phyloP scores from a whole-genome alignment of 2,113 vertebrate species.

The Spheniscus mendiculus region DNA sequence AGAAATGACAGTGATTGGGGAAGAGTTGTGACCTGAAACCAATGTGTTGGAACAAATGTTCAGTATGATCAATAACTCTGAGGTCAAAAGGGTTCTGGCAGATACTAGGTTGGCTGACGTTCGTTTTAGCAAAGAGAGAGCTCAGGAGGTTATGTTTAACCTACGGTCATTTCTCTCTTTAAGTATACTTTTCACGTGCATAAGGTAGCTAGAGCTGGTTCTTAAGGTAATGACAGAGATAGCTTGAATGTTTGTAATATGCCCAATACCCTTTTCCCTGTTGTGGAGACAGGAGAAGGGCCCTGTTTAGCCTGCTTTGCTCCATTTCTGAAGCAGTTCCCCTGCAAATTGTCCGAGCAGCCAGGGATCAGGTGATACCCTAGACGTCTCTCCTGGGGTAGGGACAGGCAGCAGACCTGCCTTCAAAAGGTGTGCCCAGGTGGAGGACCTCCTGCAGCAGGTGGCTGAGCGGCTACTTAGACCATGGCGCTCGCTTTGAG shows the following conservation, averaged over 20 bases:
- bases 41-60: not conserved
- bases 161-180: not conserved
- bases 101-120: not conserved
- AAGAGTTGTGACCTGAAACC: not conserved
- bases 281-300: not conserved
- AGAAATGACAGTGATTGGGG: not conserved
- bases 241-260: not conserved
- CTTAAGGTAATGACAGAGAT: not conserved
- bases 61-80: not conserved
- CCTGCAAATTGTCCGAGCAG: not conserved
- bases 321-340: not conserved
- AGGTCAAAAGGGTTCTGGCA: not conserved
- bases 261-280: not conserved
- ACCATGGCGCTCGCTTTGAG: too few relatives aligned
- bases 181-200: fast-evolving
- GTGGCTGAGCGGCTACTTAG: too few relatives aligned
- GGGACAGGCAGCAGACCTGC: too few relatives aligned
- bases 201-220: not conserved
- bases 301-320: not conserved
- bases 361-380: too few relatives aligned
- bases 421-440: too few relatives aligned
- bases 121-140: not conserved
- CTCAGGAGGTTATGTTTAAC: not conserved
- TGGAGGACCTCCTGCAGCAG: too few relatives aligned
- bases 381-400: too few relatives aligned